These are phyloP conservation scores for Drosophila anceps DNA, from an alignment of 2,888 invertebrate species.

Conservation along the genomic window DNA sequence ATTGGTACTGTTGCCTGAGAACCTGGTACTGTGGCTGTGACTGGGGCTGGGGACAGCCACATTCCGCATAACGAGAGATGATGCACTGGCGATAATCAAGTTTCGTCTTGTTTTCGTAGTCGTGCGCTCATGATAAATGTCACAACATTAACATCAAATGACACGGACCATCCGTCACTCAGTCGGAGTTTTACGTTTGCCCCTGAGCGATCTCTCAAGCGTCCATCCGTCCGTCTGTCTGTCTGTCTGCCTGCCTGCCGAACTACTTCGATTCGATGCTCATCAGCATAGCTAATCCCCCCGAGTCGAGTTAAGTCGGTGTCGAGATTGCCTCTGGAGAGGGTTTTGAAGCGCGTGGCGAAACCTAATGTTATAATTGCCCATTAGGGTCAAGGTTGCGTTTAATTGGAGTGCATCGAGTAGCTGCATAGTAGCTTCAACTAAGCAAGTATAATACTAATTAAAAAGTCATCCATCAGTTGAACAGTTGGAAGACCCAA, in stretches of 20 bases:
- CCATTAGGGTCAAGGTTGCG: constrained; percentile 75
- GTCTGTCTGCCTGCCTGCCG: constrained; percentile 42
- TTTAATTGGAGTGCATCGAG: constrained; percentile 58
- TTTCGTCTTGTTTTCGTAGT: constrained; percentile 79
- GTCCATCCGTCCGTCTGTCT: constrained; percentile 28
- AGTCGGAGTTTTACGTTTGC: constrained; percentile 76
- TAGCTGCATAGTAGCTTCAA: constrained; percentile 34
- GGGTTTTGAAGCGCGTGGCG: constrained; percentile 43
- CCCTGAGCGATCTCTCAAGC: constrained; percentile 66
- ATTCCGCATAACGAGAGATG: constrained; percentile 72
- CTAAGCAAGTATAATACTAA: constrained; percentile 54
- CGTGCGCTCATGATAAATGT: constrained; percentile 84
- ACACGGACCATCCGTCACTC: constrained; percentile 85
- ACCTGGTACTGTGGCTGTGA: constrained; percentile 8
- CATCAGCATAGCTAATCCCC: constrained; percentile 68
- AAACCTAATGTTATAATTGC: constrained; percentile 63
- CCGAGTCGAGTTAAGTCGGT: constrained; percentile 57
- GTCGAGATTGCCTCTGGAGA: constrained; percentile 58
- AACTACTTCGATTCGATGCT: constrained; percentile 75
- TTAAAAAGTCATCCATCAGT: constrained; percentile 82
- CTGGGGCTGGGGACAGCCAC: constrained; percentile 55
- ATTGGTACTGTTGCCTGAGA: constrained; percentile 29
- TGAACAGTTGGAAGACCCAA: constrained; percentile 15
- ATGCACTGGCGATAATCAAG: constrained; percentile 81
- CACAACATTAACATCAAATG: constrained; percentile 85